Conservation (phyloP, 2,113 vertebrate genomes). For the Gallinago undulata region DNA sequence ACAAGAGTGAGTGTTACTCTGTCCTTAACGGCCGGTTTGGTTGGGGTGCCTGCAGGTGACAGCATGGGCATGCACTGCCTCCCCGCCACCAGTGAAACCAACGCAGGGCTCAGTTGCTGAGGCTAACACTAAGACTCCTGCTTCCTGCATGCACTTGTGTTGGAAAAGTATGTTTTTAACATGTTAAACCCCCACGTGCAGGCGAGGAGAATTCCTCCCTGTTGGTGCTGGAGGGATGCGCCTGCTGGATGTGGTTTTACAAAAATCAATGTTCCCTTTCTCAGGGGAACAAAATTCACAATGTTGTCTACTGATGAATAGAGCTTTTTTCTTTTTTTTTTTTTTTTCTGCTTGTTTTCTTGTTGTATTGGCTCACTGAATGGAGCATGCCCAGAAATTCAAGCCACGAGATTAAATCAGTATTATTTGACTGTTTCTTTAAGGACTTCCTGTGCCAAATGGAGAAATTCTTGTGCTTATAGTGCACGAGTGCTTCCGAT, state of each 20-base stretch:
- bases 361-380: neutral
- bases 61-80: neutral
- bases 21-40: neutral
- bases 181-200: neutral
- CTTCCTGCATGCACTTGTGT: neutral
- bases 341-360: neutral
- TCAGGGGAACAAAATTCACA: neutral
- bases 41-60: neutral
- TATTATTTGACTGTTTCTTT: neutral
- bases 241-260: neutral
- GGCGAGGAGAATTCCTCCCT: neutral
- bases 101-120: neutral
- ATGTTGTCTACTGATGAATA: neutral
- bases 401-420: neutral
- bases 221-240: neutral
- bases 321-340: neutral
- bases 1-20: neutral
- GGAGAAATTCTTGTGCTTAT: neutral
- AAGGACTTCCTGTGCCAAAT: conserved; percentile 13
- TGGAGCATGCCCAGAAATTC: conserved; percentile 1
- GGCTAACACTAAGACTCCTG: neutral
- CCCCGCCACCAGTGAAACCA: fast-evolving
- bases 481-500: neutral
- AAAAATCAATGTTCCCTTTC: neutral
- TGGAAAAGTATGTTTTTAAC: neutral